Evolutionary conservation across 2,888 invertebrate species (phyloP), one percentile per base, ranked within the genome.

Genomic region (Anaspis maculata): DNA sequence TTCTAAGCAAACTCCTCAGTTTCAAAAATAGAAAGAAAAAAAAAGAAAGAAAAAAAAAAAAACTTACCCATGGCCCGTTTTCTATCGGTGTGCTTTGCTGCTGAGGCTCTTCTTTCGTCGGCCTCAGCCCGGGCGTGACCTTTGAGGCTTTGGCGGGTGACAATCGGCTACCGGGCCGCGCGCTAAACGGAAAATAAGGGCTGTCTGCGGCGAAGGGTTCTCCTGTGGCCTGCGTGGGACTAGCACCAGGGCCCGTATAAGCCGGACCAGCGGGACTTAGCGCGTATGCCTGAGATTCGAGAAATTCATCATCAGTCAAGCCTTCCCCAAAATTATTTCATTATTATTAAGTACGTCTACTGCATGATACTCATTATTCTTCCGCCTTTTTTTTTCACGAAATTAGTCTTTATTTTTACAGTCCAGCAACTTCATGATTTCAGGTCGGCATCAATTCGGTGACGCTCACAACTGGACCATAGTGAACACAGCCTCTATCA

Each of bases 141-240:
- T 72, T 72, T 49, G 73, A n/a, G n/a, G n/a, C 71, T 69, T 73
- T 44, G 64, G 57, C 47, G 64, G 73, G 64, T 64, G 62, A 62
- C 24, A 62, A 45, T 31, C 62, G 51, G 43, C 59, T 61, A 15
- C 56, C 61, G 46, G 74, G 69, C 57, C 73, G 62, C 68, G 64
- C 57, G 68, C 75, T 51, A 69, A 80, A 80, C 52, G 80, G 80
- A 41, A 80, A 81, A 69, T 64, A 79, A 62, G 70, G 74, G 54
- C 68, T 64, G 64, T 70, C 62, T 64, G 80, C 58, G 66, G 77
- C 54, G 70, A 77, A 69, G 59, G 77, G 60, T 67, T 79, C 65
- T 62, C 64, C 45, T 67, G 70, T 66, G 51, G 50, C 77, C 71
- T 59, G 68, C 47, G 62, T 67, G 42, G 64, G 64, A 46, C 64